Base-by-base conservation (phyloP, 2,797 vertebrate species). In the Lithobates pipiens region DNA sequence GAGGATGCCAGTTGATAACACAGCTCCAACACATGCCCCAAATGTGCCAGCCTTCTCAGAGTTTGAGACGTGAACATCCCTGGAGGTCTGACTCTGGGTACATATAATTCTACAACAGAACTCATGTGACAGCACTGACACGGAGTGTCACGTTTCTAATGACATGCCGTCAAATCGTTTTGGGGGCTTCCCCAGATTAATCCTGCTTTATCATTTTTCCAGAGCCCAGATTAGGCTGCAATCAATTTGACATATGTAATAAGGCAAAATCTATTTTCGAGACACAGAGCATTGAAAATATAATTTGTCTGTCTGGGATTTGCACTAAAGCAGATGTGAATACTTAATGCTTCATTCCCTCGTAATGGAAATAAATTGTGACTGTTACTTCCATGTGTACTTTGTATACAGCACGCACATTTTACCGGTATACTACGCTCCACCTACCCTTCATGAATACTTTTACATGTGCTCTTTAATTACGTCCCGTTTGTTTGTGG, bases 291-390 rank as follows among this genome's bases (percentile, higher is more conserved):
- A 81, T 81, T 71, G 79, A 72, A 81, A 81, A 81, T 81, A 81
- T 81, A 73, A 73, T 73, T 81, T 80, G 78, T 80, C 42, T 80
- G 77, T 80, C 78, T 80, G 78, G 78, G 70, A 71, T 80, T 54
- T 72, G 69, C 79, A 42, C 32, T 54, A 42, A 81, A 81, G 79
- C 79, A 81, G 79, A 81, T 81, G 79, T 72, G 79, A 73, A 57
- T n/a, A 69, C 44, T 69, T 81, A 39, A 61, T 72, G 70, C 69
- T 61, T 72, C 34, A 63, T 42, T 70, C 79, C 71, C 79, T 81
- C 68, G n/a, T 72, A 81, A 50, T 81, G 79, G 79, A 81, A 81
- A 81, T 81, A 36, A 71, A 72, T 81, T 71, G 61, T 71, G 69
- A 80, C 79, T 78, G 34, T 34, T 61, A 42, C 67, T 72, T 61